phyloP scores from a whole-genome alignment of 2,797 vertebrate species.

The Tragopan temminckii region DNA sequence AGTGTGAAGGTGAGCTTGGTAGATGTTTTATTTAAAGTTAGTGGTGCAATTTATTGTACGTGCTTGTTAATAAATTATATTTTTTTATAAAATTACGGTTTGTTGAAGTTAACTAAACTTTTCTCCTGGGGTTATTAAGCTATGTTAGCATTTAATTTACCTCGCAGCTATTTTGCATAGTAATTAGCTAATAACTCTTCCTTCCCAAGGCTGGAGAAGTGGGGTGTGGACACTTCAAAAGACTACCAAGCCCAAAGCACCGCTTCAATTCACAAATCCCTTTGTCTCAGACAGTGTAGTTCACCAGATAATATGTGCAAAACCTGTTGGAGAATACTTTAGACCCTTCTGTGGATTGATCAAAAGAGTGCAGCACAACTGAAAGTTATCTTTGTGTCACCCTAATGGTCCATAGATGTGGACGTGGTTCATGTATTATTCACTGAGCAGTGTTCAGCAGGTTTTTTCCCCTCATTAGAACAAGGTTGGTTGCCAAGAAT shows the following conservation, averaged over 20 bases:
- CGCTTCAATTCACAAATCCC: background rate
- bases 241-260: background rate
- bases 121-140: background rate
- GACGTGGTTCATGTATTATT: constrained; percentile 1
- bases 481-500: constrained; percentile 41
- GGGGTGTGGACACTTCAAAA: background rate
- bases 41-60: constrained; percentile 22
- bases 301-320: constrained; percentile 26
- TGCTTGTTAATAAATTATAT: constrained; percentile 64
- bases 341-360: background rate
- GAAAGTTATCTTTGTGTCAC: background rate
- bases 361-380: background rate
- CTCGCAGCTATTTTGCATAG: constrained; percentile 20
- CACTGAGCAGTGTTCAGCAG: constrained; percentile 30
- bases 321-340: background rate
- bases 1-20: constrained; percentile 44
- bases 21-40: constrained; percentile 59
- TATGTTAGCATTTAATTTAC: constrained; percentile 23
- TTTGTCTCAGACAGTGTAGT: constrained; percentile 11
- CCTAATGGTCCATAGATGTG: background rate
- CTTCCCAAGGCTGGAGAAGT: constrained; percentile 21
- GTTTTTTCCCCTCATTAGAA: background rate
- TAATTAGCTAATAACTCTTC: constrained; percentile 19
- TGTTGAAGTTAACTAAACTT: constrained; percentile 28
- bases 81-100: constrained; percentile 31